phyloP scores from a whole-genome alignment of 2,113 vertebrate genomes.

The Noctilio leporinus region DNA sequence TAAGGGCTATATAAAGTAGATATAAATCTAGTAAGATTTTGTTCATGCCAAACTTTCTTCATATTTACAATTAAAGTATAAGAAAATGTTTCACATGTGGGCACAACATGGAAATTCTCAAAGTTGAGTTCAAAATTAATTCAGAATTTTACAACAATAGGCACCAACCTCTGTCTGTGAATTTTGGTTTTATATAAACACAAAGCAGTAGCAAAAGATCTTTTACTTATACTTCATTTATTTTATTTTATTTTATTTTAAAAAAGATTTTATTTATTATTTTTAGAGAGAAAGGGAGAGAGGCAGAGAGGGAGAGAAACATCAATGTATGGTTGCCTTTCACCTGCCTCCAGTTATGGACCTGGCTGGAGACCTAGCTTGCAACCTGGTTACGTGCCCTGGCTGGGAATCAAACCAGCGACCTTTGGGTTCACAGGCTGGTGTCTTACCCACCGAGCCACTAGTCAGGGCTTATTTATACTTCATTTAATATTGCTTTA shows the following conservation, averaged over 20 bases:
- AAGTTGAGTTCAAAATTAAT: neutral
- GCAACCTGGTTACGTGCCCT: too few species aligned
- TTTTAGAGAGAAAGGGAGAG: too few species aligned
- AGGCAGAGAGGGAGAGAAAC: too few species aligned
- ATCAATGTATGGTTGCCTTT: too few species aligned
- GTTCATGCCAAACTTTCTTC: neutral
- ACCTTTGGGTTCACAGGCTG: too few species aligned
- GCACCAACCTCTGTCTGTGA: neutral
- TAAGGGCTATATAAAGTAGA: neutral
- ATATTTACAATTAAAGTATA: constrained; percentile 2
- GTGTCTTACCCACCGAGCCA: too few species aligned
- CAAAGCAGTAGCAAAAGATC: neutral
- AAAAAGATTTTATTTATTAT: too few species aligned
- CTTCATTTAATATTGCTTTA: neutral
- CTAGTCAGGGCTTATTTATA: too few species aligned
- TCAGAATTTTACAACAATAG: neutral
- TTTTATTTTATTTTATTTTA: neutral
- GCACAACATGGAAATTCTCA: neutral
- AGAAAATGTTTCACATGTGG: neutral
- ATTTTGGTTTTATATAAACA: neutral
- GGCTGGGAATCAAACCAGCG: too few species aligned
- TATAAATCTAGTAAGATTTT: neutral
- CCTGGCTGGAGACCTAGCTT: too few species aligned
- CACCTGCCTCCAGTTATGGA: too few species aligned
- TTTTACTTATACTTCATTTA: neutral